A percentile compares a stretch with the other conserved stretches of the same genome.
Evolutionary conservation across 2,113 vertebrate species (phyloP).

Genomic region (Gavia stellata): DNA sequence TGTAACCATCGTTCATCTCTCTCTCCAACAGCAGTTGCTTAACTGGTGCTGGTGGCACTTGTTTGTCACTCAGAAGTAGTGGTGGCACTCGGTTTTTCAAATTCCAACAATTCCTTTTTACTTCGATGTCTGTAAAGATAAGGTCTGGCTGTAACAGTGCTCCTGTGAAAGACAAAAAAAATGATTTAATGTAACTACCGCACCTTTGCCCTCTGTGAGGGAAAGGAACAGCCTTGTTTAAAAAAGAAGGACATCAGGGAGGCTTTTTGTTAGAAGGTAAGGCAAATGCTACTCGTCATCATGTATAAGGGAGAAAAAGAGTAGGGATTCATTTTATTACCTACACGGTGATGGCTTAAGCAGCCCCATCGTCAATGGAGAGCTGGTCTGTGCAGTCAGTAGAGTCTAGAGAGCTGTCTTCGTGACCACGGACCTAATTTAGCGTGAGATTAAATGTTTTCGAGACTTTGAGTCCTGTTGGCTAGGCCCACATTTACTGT

Average conservation of each 20-base stretch:
- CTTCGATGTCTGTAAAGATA: neutral
- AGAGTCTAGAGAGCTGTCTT: neutral
- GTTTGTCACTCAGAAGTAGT: neutral
- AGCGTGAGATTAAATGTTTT: neutral
- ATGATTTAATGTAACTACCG: fast-evolving
- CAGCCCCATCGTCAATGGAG: neutral
- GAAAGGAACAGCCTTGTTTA: neutral
- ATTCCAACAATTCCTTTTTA: neutral
- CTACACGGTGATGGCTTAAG: fast-evolving
- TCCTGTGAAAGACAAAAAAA: neutral
- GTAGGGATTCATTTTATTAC: neutral
- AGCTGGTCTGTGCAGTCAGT: neutral
- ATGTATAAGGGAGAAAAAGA: neutral
- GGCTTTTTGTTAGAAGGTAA: neutral
- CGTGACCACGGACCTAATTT: neutral
- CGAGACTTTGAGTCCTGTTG: neutral
- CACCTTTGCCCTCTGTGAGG: neutral
- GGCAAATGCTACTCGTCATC: fast-evolving
- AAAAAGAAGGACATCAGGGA: fast-evolving
- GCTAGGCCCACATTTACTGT: neutral
- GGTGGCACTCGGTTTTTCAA: no score
- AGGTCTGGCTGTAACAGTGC: neutral
- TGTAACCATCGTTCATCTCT: no score
- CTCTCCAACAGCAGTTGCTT: neutral
- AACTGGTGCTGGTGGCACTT: neutral